Base-by-base conservation (phyloP, 2,113 vertebrate species). In the Ia io region DNA sequence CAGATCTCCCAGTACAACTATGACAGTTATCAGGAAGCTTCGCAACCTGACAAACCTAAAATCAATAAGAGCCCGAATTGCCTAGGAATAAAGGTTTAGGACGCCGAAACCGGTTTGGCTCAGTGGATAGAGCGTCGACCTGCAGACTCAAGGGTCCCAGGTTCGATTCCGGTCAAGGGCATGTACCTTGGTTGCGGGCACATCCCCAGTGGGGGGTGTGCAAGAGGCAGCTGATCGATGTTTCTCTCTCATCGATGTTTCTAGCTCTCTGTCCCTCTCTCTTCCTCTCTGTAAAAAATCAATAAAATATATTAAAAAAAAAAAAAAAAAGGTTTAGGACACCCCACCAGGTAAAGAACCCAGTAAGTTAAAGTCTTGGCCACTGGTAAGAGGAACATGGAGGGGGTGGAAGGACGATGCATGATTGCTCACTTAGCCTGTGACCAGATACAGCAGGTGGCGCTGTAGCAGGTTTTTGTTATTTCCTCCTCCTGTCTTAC, bases 21-120 rank as follows among this genome's bases (percentile, higher is more conserved):
- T 0, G 4, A 59, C 47, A 0, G 2, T 65, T 25, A 73, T 0
- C 0, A 40, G 49, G 22, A 47, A 84, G 49, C 10, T 12, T n/a
- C 56, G 76, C 17, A 77, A 28, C 56, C 40, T n/a, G 63, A 9
- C 16, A 4, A 51, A 79, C 30, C 17, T 22, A 22, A 93, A 40
- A 30, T 47, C 63, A 53, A 16, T 25, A 32, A 9, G 32, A 83
- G 53, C 61, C 23, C 14, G 65, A 71, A 30, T 0, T 28, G 42
- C 49, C 16, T 1, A 37, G 49, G 17, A 53, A 17, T 23, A 56
- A 78, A 91, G 88, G 23, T 25, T 40, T 30, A 49, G 40, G 51
- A 2, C 51, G 35, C 12, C n/a, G n/a, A n/a, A n/a, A n/a, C n/a
- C n/a, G n/a, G n/a, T n/a, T n/a, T n/a, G n/a, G n/a, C n/a, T n/a